These are phyloP conservation scores for Heteromormyrus szaboi DNA, from an alignment of 2,797 vertebrate genomes.

Conservation along the genomic window DNA sequence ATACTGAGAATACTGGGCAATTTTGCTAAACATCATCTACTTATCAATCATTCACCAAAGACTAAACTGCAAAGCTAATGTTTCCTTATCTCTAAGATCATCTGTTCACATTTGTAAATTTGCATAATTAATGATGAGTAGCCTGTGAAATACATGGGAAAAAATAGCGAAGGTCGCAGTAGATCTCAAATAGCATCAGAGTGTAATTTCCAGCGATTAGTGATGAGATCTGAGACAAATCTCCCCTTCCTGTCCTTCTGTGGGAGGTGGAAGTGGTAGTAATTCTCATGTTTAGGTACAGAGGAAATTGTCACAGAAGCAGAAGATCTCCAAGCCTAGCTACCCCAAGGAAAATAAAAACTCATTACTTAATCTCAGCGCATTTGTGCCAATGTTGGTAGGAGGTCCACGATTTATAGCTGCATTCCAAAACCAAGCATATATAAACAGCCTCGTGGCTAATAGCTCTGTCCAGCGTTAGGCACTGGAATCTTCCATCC, in stretches of 20 bases:
- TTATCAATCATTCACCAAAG: background rate
- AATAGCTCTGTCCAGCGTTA: background rate
- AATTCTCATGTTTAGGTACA: constrained; percentile 21
- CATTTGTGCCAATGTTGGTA: background rate
- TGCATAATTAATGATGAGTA: background rate
- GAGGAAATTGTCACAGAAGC: background rate
- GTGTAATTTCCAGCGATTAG: constrained; percentile 24
- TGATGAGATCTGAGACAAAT: constrained; percentile 22
- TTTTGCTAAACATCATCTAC: background rate
- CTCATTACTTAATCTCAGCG: constrained; percentile 16
- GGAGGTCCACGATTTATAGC: constrained; percentile 18
- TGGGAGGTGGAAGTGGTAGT: constrained; percentile 16
- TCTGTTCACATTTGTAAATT: background rate
- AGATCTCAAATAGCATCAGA: background rate
- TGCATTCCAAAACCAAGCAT: constrained; percentile 7
- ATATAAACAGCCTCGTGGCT: constrained; percentile 6
- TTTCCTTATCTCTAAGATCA: background rate
- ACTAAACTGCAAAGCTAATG: background rate
- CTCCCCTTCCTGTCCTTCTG: constrained; percentile 24
- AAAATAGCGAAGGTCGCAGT: background rate
- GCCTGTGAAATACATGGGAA: constrained; percentile 8
- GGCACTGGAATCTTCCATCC: background rate
- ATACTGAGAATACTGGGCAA: background rate
- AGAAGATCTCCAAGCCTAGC: constrained; percentile 2
- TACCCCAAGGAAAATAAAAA: background rate